Base-by-base conservation (phyloP, 2,797 vertebrate species). In the Nyctibius grandis region DNA sequence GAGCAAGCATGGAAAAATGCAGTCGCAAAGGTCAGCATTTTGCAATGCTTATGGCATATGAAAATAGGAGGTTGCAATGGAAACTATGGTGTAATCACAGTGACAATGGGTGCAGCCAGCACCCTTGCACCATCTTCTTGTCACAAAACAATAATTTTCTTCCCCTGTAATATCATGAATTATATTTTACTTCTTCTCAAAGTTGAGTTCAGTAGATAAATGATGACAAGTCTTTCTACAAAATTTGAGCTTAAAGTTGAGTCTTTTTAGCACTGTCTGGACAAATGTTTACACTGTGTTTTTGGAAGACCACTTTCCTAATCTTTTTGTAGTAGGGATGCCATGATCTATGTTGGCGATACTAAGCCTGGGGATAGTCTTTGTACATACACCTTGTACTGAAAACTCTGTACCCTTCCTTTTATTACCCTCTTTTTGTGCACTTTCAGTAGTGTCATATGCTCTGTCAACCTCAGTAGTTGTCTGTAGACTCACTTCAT, bases 1-100 rank as follows among this genome's bases (percentile, higher is more conserved):
- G 64, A 96, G 54, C 73, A 95, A 95, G 89, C 45, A 54, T 33
- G 77, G 85, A 95, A 95, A 95, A 93, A 92, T 90, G 84, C 45
- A 95, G 86, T 89, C 93, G 83, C 81, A 96, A 95, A 97, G 96
- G 96, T 97, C 94, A 93, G 44, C 31, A 34, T 95, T 96, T 97
- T 95, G 96, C 91, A 96, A 92, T 72, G 85, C 88, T 95, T 59
- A 10, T 73, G 57, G 72, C 33, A 42, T 84, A 81, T 75, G 85
- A 92, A 93, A 97, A 93, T 34, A 89, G 48, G 70, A 91, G 93
- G 65, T 73, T 92, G 74, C 2, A 11, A 64, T 94, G 93, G 95
- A 95, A 96, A 94, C 54, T 68, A 33, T 96, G 93, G 91, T 77
- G 87, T 83, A 97, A 96, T 64, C 29, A 44, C 22, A 33, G 64